phyloP scores from a whole-genome alignment of 1,140 invertebrate species.

The Dermatophagoides farinae region DNA sequence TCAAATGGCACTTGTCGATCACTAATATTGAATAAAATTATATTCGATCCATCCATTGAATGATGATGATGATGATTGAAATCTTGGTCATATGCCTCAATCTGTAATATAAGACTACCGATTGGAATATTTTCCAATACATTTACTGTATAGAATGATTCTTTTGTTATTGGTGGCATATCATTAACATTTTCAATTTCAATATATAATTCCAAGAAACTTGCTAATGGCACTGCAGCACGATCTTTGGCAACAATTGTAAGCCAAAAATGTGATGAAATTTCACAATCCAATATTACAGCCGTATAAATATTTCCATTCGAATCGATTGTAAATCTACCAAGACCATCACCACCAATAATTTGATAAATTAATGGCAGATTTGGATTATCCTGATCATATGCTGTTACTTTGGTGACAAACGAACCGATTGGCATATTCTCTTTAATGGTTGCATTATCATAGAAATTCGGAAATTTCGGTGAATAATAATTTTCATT shows the following conservation, averaged over 20 bases:
- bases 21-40: conserved; percentile 68
- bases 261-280: conserved; percentile 68
- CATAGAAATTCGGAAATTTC: conserved; percentile 56
- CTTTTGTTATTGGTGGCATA: conserved; percentile 63
- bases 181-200: conserved; percentile 77
- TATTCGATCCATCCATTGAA: conserved; percentile 22
- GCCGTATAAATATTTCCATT: conserved; percentile 68
- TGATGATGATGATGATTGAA: too few species aligned
- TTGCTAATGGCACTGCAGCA: conserved; percentile 59
- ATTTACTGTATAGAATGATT: conserved; percentile 60
- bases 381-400: conserved; percentile 51
- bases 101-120: conserved; percentile 46
- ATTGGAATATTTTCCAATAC: conserved; percentile 60
- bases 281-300: conserved; percentile 66
- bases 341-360: conserved; percentile 64
- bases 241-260: conserved; percentile 76
- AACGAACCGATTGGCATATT: conserved; percentile 48
- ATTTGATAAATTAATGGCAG: conserved; percentile 65
- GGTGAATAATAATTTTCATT: conserved; percentile 41
- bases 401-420: conserved; percentile 52
- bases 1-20: conserved; percentile 26
- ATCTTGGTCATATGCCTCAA: conserved; percentile 44
- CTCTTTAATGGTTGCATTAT: conserved; percentile 36
- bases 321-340: conserved; percentile 70
- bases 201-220: conserved; percentile 67